phyloP scores from a whole-genome alignment of 92 coral and sea anemone genomes.

The Palythoa heliodiscus region DNA sequence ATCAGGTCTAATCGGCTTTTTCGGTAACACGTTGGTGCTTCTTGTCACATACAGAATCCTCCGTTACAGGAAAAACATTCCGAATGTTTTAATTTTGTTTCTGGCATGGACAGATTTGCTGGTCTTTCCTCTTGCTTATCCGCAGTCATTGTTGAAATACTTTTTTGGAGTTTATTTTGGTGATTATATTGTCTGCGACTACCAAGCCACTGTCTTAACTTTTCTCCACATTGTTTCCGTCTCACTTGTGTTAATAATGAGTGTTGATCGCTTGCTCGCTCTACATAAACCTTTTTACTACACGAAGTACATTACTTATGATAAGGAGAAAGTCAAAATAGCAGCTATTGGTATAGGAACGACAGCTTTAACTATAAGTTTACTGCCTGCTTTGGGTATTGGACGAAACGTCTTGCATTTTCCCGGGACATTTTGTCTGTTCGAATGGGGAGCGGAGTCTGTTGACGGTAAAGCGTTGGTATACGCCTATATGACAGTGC shows the following conservation, averaged over 20 bases:
- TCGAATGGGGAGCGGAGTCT: constrained; percentile 82
- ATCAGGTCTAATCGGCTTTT: constrained; percentile 69
- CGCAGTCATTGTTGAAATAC: constrained; percentile 86
- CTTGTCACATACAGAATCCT: constrained; percentile 77
- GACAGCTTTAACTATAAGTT: constrained; percentile 68
- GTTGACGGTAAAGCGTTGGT: constrained; percentile 79
- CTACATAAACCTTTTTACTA: constrained; percentile 88
- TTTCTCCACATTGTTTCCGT: constrained; percentile 74
- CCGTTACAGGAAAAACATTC: constrained; percentile 83
- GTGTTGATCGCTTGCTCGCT: constrained; percentile 85
- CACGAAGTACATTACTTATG: constrained; percentile 73
- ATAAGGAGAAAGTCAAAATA: constrained; percentile 77
- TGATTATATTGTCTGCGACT: constrained; percentile 84
- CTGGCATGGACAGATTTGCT: constrained; percentile 89
- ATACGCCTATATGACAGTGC: constrained; percentile 65
- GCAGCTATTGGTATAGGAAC: constrained; percentile 69
- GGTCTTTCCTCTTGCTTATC: constrained; percentile 76
- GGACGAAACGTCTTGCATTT: constrained; percentile 87
- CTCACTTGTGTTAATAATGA: constrained; percentile 80
- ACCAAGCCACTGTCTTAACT: constrained; percentile 78
- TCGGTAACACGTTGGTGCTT: constrained; percentile 79
- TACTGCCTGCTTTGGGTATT: constrained; percentile 89
- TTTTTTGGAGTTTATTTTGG: constrained; percentile 78
- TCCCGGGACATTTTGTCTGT: constrained; percentile 95
- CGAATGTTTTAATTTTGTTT: constrained; percentile 80